Percentiles rank a stretch among this genome's conserved stretches.
phyloP scores from a whole-genome alignment of 2,888 invertebrate species.

The Hemaris fuciformis region DNA sequence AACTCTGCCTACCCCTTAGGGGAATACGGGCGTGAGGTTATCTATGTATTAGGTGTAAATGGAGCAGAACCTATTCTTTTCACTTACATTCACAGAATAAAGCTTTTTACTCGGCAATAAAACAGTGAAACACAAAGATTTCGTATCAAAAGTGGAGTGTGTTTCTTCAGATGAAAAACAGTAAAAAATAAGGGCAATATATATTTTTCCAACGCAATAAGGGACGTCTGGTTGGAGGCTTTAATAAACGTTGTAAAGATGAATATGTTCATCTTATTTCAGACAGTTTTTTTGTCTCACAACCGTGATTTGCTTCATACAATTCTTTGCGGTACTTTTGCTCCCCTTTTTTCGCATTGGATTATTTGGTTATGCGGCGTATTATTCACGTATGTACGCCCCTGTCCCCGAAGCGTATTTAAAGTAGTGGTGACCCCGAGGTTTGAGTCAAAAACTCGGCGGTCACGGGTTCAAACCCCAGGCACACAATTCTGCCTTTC shows the following conservation, averaged over 20 bases:
- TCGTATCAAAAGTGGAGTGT: not conserved
- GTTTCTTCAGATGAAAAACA: not conserved
- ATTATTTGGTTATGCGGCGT: not conserved
- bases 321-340: not conserved
- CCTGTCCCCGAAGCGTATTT: no score
- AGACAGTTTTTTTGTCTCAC: not conserved
- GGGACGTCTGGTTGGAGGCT: slow-evolving; percentile 7
- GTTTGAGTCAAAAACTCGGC: no score
- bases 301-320: not conserved
- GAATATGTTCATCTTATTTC: slow-evolving; percentile 10
- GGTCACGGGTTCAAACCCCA: no score
- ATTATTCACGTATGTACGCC: no score
- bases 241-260: slow-evolving; percentile 12
- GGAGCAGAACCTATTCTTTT: no score
- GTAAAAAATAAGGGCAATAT: slow-evolving; percentile 5
- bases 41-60: no score
- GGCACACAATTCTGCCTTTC: no score
- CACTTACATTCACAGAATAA: not conserved
- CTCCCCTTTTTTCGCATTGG: not conserved
- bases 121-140: not conserved
- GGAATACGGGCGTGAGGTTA: no score
- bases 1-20: no score
- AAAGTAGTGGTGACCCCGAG: no score
- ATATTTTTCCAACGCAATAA: slow-evolving; percentile 8
- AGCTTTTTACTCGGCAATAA: not conserved